Evolutionary conservation across 2,113 vertebrate genomes (phyloP), one percentile per base, ranked within the genome.

Genomic region (Sciurus niger): DNA sequence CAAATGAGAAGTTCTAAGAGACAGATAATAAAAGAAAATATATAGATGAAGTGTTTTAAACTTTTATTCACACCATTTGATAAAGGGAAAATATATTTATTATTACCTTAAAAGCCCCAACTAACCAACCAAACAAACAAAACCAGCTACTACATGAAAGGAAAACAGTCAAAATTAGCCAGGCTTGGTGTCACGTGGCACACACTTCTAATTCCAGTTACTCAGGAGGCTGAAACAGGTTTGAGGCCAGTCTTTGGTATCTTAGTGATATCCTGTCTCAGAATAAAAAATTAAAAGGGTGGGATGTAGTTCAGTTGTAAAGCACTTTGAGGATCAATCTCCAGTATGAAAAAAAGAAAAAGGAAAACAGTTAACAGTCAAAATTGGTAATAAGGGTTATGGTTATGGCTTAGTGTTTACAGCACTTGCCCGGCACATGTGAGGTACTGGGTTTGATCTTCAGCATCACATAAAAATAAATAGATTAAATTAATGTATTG

Each of bases 71-170:
- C 24, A 48, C 2, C 8, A 89, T 70, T 91, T 93, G 73, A 97
- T 73, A 92, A 65, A 11, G 89, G 34, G 30, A 30, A 16, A 43
- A 95, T 60, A 13, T 12, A 30, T 88, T 82, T 94, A 83, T 46
- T 12, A 70, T 78, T 95, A 78, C 93, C 32, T 37, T 89, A 60
- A 58, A 92, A 93, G 97, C 84, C 3, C 1, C 65, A 67, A 67
- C 28, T 12, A 58, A 58, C 20, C 20, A 63, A 63, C 8, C 24
- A 63, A 63, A 63, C 60, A 63, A 63, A 63, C 32, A 16, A 68
- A 68, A 77, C 40, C 18, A 78, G 43, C 37, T 89, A 63, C 67
- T 77, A 88, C 24, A 67, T 72, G 22, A 88, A 65, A 97, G 37
- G 65, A 77, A 96, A 78, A 89, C 1, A 85, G 55, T 65, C 43